Conservation (phyloP, 2,797 vertebrate species). For the Alcedo atthis region DNA sequence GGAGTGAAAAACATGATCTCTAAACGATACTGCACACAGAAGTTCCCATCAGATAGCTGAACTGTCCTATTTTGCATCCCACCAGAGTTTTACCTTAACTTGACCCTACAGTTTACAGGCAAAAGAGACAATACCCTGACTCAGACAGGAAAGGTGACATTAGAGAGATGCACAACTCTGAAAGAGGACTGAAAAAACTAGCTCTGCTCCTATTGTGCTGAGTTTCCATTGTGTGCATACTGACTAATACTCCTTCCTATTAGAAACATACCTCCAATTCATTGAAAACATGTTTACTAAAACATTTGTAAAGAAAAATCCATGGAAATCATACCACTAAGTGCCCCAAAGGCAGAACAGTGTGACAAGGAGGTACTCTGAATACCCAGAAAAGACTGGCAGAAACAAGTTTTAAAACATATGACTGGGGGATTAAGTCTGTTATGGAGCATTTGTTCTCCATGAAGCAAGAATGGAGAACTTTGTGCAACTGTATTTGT, state of each 20-base stretch:
- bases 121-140: conserved; percentile 71
- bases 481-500: not conserved
- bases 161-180: conserved; percentile 66
- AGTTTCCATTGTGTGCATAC: conserved; percentile 56
- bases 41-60: not conserved
- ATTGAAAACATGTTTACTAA: conserved; percentile 50
- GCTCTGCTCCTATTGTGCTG: conserved; percentile 56
- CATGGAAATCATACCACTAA: not conserved
- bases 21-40: conserved; percentile 29
- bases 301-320: conserved; percentile 54
- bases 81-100: conserved; percentile 60
- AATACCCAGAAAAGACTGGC: conserved; percentile 27
- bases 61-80: conserved; percentile 36
- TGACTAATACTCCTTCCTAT: conserved; percentile 65
- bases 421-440: not conserved
- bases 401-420: conserved; percentile 50
- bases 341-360: conserved; percentile 18
- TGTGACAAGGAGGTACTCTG: not conserved
- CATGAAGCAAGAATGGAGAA: not conserved
- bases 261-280: conserved; percentile 63
- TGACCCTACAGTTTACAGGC: conserved; percentile 67
- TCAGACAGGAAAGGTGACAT: conserved; percentile 81
- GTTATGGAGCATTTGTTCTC: not conserved
- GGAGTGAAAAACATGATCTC: conserved; percentile 70
- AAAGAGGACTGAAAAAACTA: conserved; percentile 76